Evolutionary conservation across 2,888 invertebrate genomes (phyloP).

Genomic region (Metalampra italica): DNA sequence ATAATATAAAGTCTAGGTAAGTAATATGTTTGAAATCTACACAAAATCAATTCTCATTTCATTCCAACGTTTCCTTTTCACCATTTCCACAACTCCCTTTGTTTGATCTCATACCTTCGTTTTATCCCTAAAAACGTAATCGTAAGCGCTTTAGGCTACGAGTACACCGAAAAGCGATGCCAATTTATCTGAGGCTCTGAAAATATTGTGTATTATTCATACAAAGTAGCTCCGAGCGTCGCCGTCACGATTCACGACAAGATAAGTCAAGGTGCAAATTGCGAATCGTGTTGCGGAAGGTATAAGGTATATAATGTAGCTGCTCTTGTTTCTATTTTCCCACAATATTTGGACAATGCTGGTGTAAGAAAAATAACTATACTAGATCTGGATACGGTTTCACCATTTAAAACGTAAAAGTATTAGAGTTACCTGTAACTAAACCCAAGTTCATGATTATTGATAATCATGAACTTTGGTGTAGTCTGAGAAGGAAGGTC

Average conservation of each 20-base stretch:
- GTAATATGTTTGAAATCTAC: too few relatives aligned
- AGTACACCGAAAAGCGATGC: slow-evolving; percentile 1
- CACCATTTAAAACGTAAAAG: too few relatives aligned
- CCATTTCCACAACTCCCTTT: slow-evolving; percentile 4
- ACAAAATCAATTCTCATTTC: neutral
- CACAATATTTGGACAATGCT: too few relatives aligned
- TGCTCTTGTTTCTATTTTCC: too few relatives aligned
- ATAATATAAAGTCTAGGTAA: too few relatives aligned
- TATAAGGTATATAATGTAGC: too few relatives aligned
- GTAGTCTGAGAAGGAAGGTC: too few relatives aligned
- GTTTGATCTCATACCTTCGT: slow-evolving; percentile 9
- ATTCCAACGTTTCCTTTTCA: slow-evolving; percentile 5
- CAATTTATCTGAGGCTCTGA: neutral
- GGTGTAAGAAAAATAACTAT: too few relatives aligned
- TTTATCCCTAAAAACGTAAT: slow-evolving; percentile 10
- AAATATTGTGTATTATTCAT: slow-evolving; percentile 6
- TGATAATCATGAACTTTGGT: too few relatives aligned
- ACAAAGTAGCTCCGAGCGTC: slow-evolving; percentile 2
- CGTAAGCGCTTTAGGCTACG: slow-evolving; percentile 8
- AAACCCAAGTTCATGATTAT: too few relatives aligned
- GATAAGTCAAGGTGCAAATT: neutral
- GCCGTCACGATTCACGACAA: neutral
- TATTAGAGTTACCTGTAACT: too few relatives aligned
- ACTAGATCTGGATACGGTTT: too few relatives aligned
- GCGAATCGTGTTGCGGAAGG: neutral